Conservation (phyloP, 2,113 vertebrate species). For the Chitala chitala region DNA sequence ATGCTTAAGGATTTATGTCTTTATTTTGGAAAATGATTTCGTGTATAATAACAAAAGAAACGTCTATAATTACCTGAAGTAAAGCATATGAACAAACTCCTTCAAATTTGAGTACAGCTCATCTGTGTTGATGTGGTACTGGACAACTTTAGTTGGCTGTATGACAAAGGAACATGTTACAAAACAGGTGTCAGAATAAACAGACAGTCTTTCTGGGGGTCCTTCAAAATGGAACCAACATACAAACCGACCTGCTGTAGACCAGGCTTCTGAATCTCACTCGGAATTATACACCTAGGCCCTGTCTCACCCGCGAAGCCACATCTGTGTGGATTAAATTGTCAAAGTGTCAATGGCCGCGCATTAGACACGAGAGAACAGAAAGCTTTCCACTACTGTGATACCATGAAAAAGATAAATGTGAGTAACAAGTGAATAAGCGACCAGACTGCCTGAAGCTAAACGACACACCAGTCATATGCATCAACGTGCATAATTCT, state of each 20-base stretch:
- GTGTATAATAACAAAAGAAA: not conserved
- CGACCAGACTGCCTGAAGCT: too few species aligned
- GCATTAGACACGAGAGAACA: too few species aligned
- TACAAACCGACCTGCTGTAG: conserved; percentile 66
- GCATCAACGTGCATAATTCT: too few species aligned
- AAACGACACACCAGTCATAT: too few species aligned
- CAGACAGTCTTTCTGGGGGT: too few species aligned
- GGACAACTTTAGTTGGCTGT: conserved; percentile 86
- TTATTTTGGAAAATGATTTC: not conserved
- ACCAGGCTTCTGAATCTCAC: conserved; percentile 83
- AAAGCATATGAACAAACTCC: conserved; percentile 94
- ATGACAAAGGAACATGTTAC: conserved; percentile 38
- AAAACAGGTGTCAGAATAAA: not conserved
- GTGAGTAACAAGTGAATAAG: too few species aligned
- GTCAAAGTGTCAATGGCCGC: too few species aligned
- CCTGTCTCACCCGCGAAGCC: conserved; percentile 97
- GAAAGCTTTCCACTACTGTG: conserved; percentile 20
- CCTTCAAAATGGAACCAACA: not conserved
- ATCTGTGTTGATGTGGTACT: conserved; percentile 96
- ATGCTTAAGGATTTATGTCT: too few species aligned
- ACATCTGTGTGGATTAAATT: conserved; percentile 66
- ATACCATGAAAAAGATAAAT: not conserved
- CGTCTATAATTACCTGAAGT: conserved; percentile 81
- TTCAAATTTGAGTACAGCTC: conserved; percentile 92
- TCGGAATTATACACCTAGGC: conserved; percentile 94